These are phyloP conservation scores for Cyclura pinguis DNA, from an alignment of 2,797 vertebrate species.

Conservation along the genomic window DNA sequence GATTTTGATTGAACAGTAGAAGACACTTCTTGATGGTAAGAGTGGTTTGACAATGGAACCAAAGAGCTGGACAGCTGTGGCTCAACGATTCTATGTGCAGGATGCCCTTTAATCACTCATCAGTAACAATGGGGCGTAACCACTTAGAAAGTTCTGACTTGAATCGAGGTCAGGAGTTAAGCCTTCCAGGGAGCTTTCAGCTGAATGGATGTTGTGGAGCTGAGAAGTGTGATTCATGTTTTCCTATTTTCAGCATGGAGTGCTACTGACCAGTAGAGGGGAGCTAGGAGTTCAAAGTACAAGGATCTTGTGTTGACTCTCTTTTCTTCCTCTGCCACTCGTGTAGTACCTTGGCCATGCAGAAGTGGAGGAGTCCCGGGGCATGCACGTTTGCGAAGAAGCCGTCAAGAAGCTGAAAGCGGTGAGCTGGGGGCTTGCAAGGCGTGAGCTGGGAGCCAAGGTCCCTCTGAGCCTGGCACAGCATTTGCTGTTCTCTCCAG, in stretches of 20 bases:
- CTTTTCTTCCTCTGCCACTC: not conserved
- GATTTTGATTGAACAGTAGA: too few species aligned
- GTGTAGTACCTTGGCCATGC: conserved; percentile 90
- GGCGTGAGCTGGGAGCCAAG: too few species aligned
- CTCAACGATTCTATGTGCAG: not conserved
- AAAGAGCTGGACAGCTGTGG: too few species aligned
- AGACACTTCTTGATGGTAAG: too few species aligned
- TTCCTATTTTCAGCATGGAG: too few species aligned
- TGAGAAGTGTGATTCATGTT: not conserved
- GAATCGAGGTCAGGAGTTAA: too few species aligned
- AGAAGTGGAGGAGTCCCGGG: conserved; percentile 93
- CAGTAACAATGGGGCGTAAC: not conserved
- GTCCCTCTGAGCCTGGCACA: not conserved
- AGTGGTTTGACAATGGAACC: too few species aligned
- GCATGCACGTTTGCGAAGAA: conserved; percentile 94
- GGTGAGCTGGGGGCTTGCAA: conserved; percentile 78
- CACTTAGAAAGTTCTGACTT: too few species aligned
- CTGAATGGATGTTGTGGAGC: too few species aligned
- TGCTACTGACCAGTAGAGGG: not conserved
- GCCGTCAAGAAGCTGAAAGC: conserved; percentile 93
- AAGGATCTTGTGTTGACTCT: not conserved
- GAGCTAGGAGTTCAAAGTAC: rapidly evolving
- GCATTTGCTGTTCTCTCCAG: not conserved
- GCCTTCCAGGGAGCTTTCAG: not conserved
- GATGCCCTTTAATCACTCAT: too few species aligned